Base-by-base conservation (phyloP, 2,797 vertebrate genomes). In the Mastacembelus armatus region DNA sequence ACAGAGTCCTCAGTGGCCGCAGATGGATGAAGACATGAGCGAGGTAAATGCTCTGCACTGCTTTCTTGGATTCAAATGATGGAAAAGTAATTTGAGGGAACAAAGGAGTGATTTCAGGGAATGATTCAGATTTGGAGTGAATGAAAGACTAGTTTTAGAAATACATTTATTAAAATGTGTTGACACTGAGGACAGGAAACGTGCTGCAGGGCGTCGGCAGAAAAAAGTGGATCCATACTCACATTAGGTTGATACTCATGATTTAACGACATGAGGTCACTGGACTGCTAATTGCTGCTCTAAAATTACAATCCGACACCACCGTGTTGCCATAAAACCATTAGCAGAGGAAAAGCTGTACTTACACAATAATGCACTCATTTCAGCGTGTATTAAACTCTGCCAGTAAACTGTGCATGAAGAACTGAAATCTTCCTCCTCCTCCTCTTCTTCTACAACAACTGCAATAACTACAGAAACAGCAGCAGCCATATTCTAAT, bases 361-460 rank as follows among this genome's bases (percentile, higher is more conserved):
- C 77, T 81, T 84, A 85, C 80, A 85, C 79, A 80, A 56, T 32
- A 64, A 52, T 30, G 19, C 60, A 43, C 74, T 82, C 72, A 80
- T 74, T 84, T 81, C 85, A 73, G 66, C 63, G 21, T 30, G 66
- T 18, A 71, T 85, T 84, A 78, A 74, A 86, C 51, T 83, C 85
- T 75, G 72, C 77, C 78, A 50, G 63, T 82, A 81, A 87, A 86
- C 75, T 81, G 74, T 30, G 78, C 83, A 72, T 86, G 83, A 71
- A 52, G 49, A 56, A 59, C 50, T 18, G 63, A 69, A 64, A 22
- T 75, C 56, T n/a, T 71, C 65, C 44, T 71, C 66, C 22, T 77
- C 68, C 11, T 62, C 65, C 3, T 64, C 42, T 3, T 52, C 49
- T 24, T 4, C 42, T 10, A 15, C 55, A 40, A 29, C 16, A 67